Conservation (phyloP, 1,140 invertebrate genomes). For the Vollenhovia emeryi region DNA sequence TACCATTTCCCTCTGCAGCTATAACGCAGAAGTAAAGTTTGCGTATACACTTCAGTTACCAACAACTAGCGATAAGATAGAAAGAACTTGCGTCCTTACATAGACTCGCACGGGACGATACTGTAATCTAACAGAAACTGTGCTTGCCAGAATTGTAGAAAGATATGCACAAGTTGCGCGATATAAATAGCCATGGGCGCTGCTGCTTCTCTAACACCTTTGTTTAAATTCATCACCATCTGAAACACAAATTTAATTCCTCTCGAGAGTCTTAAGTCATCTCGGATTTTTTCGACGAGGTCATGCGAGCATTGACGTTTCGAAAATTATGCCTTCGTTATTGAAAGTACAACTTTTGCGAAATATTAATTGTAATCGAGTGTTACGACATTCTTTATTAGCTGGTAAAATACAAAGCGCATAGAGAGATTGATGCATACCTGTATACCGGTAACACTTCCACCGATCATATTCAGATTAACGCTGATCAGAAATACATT, state of each 20-base stretch:
- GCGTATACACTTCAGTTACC: neutral
- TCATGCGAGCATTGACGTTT: neutral
- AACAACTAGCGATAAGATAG: neutral
- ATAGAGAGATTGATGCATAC: neutral
- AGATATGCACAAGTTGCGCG: slow-evolving; percentile 25
- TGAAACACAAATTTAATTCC: neutral
- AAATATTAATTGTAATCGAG: neutral
- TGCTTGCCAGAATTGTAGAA: slow-evolving; percentile 55
- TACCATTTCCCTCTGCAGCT: slow-evolving; percentile 37
- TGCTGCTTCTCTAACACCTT: neutral
- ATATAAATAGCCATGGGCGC: slow-evolving; percentile 12
- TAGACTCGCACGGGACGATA: slow-evolving; percentile 71
- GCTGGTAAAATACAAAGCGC: neutral
- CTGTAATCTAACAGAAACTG: slow-evolving; percentile 73
- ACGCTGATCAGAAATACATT: neutral
- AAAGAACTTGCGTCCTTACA: slow-evolving; percentile 17
- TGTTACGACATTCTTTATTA: neutral
- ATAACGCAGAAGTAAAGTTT: neutral
- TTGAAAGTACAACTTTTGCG: neutral
- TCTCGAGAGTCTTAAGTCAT: neutral
- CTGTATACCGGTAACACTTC: slow-evolving; percentile 23
- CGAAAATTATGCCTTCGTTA: neutral
- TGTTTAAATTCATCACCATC: slow-evolving; percentile 24
- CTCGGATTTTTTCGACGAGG: neutral
- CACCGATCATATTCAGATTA: slow-evolving; percentile 3